phyloP scores from a whole-genome alignment of 2,888 invertebrate genomes.

The Tiphia femorata region DNA sequence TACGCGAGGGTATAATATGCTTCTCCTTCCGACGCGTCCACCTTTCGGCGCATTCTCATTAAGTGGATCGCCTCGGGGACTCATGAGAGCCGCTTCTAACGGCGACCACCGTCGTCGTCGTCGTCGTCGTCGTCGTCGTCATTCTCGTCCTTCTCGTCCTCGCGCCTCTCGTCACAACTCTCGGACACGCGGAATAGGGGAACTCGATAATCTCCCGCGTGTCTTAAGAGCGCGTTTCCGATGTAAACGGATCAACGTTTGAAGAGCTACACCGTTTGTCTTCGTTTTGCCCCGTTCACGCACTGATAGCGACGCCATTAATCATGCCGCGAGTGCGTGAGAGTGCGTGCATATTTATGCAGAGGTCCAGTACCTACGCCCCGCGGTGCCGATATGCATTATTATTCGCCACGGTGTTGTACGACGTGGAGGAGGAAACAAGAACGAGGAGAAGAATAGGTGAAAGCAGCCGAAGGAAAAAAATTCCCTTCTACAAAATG shows the following conservation, averaged over 20 bases:
- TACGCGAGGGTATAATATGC: too few species aligned
- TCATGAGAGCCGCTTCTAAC: neutral
- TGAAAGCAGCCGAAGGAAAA: too few species aligned
- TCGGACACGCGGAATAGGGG: neutral
- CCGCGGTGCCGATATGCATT: constrained; percentile 37
- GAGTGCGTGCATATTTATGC: constrained; percentile 1
- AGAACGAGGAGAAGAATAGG: too few species aligned
- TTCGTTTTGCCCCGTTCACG: constrained; percentile 56
- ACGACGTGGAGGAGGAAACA: too few species aligned
- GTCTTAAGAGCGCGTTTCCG: constrained; percentile 32
- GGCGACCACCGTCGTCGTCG: too few species aligned
- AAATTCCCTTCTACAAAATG: too few species aligned
- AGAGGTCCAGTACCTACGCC: neutral
- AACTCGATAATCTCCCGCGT: constrained; percentile 21
- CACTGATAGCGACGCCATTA: constrained; percentile 56
- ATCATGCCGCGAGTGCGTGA: constrained; percentile 38
- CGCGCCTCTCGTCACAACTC: too few species aligned
- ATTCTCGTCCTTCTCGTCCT: too few species aligned
- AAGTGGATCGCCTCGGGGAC: constrained; percentile 23
- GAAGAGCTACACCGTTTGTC: constrained; percentile 46
- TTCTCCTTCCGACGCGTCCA: neutral
- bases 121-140: too few species aligned
- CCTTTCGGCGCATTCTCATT: constrained; percentile 9
- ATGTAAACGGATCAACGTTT: constrained; percentile 46
- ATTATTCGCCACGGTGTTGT: constrained; percentile 56